Evolutionary conservation across 2,797 vertebrate genomes (phyloP).

Genomic region (Meriones psammophilus): DNA sequence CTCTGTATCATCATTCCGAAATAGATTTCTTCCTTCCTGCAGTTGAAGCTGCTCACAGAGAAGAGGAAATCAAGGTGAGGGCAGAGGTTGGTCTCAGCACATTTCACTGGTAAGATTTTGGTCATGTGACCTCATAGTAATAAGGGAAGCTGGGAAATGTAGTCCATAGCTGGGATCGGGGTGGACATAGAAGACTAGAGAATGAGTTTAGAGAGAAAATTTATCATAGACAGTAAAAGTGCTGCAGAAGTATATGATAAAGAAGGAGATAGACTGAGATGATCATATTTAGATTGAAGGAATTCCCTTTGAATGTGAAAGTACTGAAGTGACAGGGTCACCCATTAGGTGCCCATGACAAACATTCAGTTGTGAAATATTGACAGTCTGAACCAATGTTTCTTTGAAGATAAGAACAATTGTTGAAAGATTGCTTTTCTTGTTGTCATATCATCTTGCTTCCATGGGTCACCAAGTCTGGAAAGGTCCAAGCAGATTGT

Average conservation of each 20-base stretch:
- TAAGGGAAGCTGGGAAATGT: constrained; percentile 4
- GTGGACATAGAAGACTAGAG: background rate
- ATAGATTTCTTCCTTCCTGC: background rate
- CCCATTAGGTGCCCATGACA: background rate
- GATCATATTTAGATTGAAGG: constrained; percentile 12
- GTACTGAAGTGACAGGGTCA: background rate
- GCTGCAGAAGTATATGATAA: constrained; percentile 1
- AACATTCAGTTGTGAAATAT: background rate
- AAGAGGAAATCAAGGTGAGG: background rate
- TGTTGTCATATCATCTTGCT: background rate
- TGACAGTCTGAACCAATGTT: background rate
- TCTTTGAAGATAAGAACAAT: background rate
- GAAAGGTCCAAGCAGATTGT: background rate
- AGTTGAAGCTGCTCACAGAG: background rate
- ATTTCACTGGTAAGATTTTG: background rate
- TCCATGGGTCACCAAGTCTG: background rate
- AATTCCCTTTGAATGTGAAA: background rate
- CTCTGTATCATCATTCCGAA: background rate
- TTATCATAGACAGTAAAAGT: background rate
- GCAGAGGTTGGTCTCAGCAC: background rate
- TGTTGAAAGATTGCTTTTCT: background rate
- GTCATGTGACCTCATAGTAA: background rate
- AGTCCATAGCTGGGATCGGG: background rate
- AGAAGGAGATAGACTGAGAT: background rate
- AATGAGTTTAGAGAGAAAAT: background rate